Conservation (phyloP, 2,113 vertebrate species). For the Pithys albifrons region DNA sequence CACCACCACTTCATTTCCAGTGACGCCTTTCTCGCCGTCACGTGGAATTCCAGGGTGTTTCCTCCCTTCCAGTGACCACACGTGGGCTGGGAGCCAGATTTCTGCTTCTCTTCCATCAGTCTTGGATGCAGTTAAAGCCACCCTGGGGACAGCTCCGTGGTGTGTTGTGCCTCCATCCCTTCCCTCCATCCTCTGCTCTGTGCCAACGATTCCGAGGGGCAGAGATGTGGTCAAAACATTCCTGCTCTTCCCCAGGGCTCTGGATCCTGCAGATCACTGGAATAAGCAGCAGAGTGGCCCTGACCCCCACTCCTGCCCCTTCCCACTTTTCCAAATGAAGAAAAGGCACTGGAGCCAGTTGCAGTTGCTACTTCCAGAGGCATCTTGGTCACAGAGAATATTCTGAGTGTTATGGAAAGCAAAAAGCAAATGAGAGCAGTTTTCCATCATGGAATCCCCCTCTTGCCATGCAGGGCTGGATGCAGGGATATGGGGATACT, state of each 20-base stretch:
- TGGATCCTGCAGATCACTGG: background rate
- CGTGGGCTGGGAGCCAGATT: background rate
- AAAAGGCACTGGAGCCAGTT: background rate
- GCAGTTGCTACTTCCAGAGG: background rate
- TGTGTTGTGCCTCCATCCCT: background rate
- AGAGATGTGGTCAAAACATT: accelerated
- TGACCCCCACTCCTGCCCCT: background rate
- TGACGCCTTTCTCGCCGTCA: background rate
- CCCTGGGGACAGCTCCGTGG: background rate
- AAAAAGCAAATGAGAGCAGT: background rate
- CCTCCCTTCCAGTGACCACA: background rate
- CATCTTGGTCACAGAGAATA: background rate
- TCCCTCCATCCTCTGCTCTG: background rate
- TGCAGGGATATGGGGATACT: accelerated
- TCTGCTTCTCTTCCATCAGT: background rate
- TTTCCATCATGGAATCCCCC: accelerated
- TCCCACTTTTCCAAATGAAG: background rate
- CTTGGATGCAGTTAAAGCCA: background rate
- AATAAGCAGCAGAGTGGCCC: background rate
- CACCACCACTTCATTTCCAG: background rate
- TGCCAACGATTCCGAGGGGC: background rate
- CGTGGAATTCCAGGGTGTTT: slow-evolving; percentile 10
- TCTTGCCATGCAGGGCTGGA: background rate
- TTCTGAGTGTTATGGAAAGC: background rate
- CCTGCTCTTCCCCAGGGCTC: background rate